phyloP scores from a whole-genome alignment of 2,113 vertebrate genomes.

The Xyliphius kryptos region DNA sequence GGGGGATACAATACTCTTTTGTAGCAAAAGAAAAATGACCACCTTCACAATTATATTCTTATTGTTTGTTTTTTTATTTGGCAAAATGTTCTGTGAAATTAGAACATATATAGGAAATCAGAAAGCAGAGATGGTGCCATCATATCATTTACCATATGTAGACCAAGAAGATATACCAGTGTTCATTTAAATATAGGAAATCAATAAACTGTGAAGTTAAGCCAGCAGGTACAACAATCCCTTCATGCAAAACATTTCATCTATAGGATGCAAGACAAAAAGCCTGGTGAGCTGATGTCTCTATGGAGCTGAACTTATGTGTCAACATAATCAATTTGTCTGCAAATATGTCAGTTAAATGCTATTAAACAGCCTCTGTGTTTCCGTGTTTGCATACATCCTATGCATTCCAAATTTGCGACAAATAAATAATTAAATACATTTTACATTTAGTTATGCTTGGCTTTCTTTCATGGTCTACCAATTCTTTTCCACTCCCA shows the following conservation, averaged over 20 bases:
- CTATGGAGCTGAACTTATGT: conserved; percentile 8
- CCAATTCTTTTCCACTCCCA: conserved; percentile 1
- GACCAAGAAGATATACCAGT: conserved; percentile 37
- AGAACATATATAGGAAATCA: conserved; percentile 39
- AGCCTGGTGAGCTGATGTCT: not conserved
- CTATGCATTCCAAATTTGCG: too few species aligned
- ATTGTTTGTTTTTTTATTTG: conserved; percentile 61
- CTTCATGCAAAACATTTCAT: not conserved
- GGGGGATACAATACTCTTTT: not conserved
- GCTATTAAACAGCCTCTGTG: too few species aligned
- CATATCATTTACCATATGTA: conserved; percentile 27
- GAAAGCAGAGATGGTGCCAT: conserved; percentile 29
- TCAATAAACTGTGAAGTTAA: not conserved
- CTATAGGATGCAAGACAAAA: not conserved
- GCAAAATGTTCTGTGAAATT: conserved; percentile 54
- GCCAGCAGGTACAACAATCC: too few species aligned
- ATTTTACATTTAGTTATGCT: conserved; percentile 2
- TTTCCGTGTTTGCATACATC: too few species aligned
- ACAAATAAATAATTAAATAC: not conserved
- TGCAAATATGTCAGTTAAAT: not conserved
- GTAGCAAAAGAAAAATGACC: not conserved
- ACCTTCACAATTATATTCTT: conserved; percentile 5
- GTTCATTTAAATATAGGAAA: not conserved
- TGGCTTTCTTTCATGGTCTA: conserved; percentile 7
- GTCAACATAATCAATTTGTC: not conserved